phyloP scores from a whole-genome alignment of 2,113 vertebrate species.

The Barnardius zonarius region DNA sequence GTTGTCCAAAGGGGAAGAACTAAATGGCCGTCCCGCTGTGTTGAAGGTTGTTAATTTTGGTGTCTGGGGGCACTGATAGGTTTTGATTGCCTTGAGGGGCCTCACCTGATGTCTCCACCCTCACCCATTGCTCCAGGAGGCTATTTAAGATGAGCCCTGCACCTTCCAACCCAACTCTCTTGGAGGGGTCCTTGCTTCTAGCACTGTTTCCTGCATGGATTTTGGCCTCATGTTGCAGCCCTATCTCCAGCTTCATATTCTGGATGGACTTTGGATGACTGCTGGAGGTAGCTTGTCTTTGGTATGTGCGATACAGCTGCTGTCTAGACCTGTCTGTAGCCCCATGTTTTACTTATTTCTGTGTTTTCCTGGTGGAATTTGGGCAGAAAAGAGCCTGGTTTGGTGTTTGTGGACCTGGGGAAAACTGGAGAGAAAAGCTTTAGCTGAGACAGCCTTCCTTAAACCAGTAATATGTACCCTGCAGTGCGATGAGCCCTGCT shows the following conservation, averaged over 20 bases:
- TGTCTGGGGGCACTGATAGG: neutral
- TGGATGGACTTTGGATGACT: neutral
- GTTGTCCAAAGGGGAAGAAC: neutral
- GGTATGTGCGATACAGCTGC: neutral
- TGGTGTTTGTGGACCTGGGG: neutral
- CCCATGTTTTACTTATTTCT: neutral
- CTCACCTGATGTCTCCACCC: neutral
- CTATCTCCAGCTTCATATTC: neutral
- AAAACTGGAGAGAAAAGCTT: neutral
- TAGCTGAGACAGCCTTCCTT: neutral
- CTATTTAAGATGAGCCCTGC: neutral
- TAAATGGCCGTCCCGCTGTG: neutral
- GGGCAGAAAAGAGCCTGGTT: accelerated
- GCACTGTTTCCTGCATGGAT: accelerated
- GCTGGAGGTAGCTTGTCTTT: neutral
- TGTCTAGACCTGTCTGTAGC: neutral
- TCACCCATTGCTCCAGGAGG: neutral
- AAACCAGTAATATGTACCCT: neutral
- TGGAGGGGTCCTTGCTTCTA: accelerated
- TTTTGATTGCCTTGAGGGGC: neutral
- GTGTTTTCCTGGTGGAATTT: neutral
- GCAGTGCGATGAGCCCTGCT: neutral
- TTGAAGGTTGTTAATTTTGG: neutral
- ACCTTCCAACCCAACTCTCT: accelerated
- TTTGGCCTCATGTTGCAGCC: neutral